Conservation (phyloP, 2,888 invertebrate species). For the Crematogaster levior region DNA sequence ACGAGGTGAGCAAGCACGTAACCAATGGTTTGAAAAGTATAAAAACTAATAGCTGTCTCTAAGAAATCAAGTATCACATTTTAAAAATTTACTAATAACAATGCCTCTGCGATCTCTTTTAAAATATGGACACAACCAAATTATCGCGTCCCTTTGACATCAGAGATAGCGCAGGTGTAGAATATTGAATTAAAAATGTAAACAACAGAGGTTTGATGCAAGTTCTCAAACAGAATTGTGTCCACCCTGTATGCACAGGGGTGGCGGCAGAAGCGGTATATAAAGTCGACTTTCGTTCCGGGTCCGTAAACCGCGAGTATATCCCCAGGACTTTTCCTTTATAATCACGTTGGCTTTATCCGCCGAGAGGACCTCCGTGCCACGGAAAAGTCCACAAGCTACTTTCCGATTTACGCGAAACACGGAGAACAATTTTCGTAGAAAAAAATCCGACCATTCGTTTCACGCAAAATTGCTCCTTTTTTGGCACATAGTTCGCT, state of each 20-base stretch:
- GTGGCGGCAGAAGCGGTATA: slow-evolving; percentile 46
- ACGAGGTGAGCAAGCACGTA: not conserved
- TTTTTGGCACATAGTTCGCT: not conserved
- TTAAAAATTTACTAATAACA: not conserved
- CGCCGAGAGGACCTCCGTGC: slow-evolving; percentile 51
- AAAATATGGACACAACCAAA: not conserved
- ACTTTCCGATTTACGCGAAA: slow-evolving; percentile 50
- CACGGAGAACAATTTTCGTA: slow-evolving; percentile 42
- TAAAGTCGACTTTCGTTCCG: slow-evolving; percentile 71
- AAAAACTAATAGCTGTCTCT: not conserved
- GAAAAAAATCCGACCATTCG: slow-evolving; percentile 30
- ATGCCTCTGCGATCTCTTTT: not conserved
- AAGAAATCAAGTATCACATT: not conserved
- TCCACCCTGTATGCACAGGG: slow-evolving; percentile 28
- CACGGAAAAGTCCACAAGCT: slow-evolving; percentile 43
- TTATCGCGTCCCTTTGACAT: slow-evolving; percentile 25
- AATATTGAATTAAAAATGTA: slow-evolving; percentile 51
- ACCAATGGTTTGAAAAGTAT: not conserved
- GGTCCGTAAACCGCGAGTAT: slow-evolving; percentile 65
- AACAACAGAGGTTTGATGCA: slow-evolving; percentile 43
- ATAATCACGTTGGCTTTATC: slow-evolving; percentile 69
- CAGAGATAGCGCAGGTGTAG: not conserved
- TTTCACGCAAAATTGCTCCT: slow-evolving; percentile 8
- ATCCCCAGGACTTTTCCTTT: slow-evolving; percentile 67
- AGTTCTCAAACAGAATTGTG: slow-evolving; percentile 44